Evolutionary conservation across 2,113 vertebrate species (phyloP), one percentile per base, ranked within the genome.

Genomic region (Machaerirhynchus nigripectus): DNA sequence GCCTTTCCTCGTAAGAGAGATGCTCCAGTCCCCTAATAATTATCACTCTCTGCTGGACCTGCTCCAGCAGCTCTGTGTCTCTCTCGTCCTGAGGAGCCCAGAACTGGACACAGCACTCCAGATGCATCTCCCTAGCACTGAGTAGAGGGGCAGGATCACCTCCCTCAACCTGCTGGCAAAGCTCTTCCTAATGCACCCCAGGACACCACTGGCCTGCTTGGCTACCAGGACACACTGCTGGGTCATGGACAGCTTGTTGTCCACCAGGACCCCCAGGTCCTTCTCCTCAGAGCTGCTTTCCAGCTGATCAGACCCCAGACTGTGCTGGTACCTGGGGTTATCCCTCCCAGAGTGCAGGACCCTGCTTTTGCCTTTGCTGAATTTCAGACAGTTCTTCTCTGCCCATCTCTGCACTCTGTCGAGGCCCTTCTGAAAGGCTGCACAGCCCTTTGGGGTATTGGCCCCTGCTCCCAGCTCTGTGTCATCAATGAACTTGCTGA

Each of bases 1-100:
- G 8, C 11, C 6, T 63, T 70, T 63, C n/a, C 10, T 22, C 26
- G 16, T 49, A 26, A 2, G 15, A 40, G 63, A 37, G 19, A 47
- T 55, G 9, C 15, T 55, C 16, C 39, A 20, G 28, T 24, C 11
- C 19, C 6, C 9, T 30, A 13, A 55, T n/a, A 5, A 39, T 9
- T 35, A 11, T 59, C 10, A 30, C 10, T 10, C 5, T 53, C 22
- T 0, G 0, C 15, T 61, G 28, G 23, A 6, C 13, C 5, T 0
- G 11, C 35, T 57, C 12, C 42, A 56, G 42, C 12, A 65, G 1
- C 6, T 76, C 13, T 1, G 0, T 59, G 17, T 49, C 28, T 57
- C 28, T 31, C n/a, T 33, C 0, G 17, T 57, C 3, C 30, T 44
- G 27, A 68, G 33, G 13, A 67, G n/a, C n/a, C 18, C n/a, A 65